These are phyloP conservation scores for Nicator chloris DNA, from an alignment of 2,113 vertebrate species.

Conservation along the genomic window DNA sequence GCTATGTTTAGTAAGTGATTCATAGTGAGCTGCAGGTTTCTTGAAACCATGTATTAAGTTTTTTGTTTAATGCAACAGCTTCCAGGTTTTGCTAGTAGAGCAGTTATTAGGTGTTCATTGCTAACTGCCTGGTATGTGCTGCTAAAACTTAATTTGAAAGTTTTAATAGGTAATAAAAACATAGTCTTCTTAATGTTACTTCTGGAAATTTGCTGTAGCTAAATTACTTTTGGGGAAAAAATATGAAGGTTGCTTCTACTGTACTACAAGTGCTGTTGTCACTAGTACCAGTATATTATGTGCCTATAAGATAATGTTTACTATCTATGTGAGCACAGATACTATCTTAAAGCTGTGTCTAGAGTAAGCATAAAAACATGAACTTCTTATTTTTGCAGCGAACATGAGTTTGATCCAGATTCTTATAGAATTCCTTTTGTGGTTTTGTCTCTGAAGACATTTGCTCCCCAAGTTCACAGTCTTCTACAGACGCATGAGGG, in stretches of 20 bases:
- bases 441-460: conserved; percentile 85
- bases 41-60: not conserved
- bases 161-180: not conserved
- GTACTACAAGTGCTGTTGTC: not conserved
- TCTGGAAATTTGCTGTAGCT: not conserved
- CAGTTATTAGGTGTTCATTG: not conserved
- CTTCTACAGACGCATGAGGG: conserved; percentile 94
- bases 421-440: conserved; percentile 92
- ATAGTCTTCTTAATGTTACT: not conserved
- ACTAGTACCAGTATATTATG: not conserved
- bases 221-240: not conserved
- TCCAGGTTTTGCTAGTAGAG: not conserved
- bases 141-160: not conserved
- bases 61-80: not conserved
- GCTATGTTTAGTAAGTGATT: not conserved
- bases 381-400: conserved; percentile 72
- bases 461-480: conserved; percentile 91
- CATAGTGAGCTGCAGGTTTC: not conserved
- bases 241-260: not conserved
- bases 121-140: not conserved
- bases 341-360: not conserved
- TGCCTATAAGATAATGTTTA: not conserved
- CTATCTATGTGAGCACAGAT: not conserved
- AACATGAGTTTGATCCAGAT: conserved; percentile 95
- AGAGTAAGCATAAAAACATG: not conserved